Conservation (phyloP, 2,113 vertebrate species). For the Climacteris rufus region DNA sequence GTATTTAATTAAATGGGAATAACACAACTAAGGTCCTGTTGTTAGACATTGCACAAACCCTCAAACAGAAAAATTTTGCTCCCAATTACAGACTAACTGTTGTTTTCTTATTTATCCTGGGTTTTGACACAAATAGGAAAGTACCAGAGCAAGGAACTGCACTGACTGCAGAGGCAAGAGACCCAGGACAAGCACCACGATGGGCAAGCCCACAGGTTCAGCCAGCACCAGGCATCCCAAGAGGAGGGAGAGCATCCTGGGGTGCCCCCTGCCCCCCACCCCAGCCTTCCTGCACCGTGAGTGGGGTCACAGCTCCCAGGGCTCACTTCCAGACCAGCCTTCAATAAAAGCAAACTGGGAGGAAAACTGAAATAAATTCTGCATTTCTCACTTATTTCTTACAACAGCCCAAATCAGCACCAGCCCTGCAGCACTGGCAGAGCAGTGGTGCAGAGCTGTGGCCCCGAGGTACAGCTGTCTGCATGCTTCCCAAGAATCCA, state of each 20-base stretch:
- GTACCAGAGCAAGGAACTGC: not conserved
- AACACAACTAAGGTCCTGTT: not conserved
- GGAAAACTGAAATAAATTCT: fast-evolving
- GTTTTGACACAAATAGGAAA: not conserved
- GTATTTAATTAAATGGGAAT: not conserved
- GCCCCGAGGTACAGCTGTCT: fast-evolving
- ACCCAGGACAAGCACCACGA: fast-evolving
- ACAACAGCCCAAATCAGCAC: fast-evolving
- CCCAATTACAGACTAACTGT: not conserved
- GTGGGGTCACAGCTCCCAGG: not conserved
- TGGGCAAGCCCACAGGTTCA: fast-evolving
- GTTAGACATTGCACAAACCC: not conserved
- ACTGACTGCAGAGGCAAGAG: not conserved
- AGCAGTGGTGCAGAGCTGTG: not conserved
- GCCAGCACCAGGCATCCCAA: not conserved
- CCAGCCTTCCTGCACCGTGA: fast-evolving
- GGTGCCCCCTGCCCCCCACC: not conserved
- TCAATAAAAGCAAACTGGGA: not conserved
- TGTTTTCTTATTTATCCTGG: not conserved
- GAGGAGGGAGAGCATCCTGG: fast-evolving
- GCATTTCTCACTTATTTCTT: not conserved
- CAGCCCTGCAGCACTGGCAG: fast-evolving
- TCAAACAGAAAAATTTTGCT: not conserved
- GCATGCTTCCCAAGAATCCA: fast-evolving
- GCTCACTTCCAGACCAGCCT: fast-evolving